Percentiles rank a stretch among this genome's conserved stretches.
phyloP scores from a whole-genome alignment of 1,140 invertebrate genomes.

The Kradibia gibbosae region DNA sequence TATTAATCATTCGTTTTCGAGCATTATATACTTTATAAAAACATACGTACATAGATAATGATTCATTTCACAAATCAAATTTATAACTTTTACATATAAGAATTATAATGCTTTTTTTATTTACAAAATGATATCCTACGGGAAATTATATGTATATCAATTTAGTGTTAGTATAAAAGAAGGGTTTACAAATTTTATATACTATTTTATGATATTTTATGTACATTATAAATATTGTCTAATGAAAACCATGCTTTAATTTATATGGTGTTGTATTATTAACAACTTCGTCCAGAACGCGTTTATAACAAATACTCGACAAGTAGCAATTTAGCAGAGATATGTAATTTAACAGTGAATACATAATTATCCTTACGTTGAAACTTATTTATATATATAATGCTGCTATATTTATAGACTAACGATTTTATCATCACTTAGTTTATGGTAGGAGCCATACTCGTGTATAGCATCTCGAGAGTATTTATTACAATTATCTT shows the following conservation, averaged over 20 bases:
- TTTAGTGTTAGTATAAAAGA: too few relatives aligned
- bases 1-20: neutral
- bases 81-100: too few relatives aligned
- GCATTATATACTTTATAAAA: neutral
- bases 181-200: too few relatives aligned
- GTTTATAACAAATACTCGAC: neutral
- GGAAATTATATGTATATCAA: too few relatives aligned
- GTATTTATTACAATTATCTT: constrained; percentile 32
- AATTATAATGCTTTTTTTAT: too few relatives aligned
- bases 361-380: neutral
- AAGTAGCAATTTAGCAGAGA: neutral
- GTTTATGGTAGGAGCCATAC: constrained; percentile 28
- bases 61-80: too few relatives aligned
- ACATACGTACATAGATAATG: too few relatives aligned
- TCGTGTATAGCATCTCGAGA: constrained; percentile 35
- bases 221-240: too few relatives aligned
- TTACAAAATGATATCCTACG: too few relatives aligned
- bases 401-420: neutral
- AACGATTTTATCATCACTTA: constrained; percentile 18
- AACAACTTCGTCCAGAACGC: neutral
- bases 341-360: neutral
- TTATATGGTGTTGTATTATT: neutral
- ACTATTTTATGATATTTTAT: too few relatives aligned
- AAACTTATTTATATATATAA: neutral
- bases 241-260: neutral